Evolutionary conservation across 2,113 vertebrate species (phyloP).

Genomic region (Catharus bicknelli): DNA sequence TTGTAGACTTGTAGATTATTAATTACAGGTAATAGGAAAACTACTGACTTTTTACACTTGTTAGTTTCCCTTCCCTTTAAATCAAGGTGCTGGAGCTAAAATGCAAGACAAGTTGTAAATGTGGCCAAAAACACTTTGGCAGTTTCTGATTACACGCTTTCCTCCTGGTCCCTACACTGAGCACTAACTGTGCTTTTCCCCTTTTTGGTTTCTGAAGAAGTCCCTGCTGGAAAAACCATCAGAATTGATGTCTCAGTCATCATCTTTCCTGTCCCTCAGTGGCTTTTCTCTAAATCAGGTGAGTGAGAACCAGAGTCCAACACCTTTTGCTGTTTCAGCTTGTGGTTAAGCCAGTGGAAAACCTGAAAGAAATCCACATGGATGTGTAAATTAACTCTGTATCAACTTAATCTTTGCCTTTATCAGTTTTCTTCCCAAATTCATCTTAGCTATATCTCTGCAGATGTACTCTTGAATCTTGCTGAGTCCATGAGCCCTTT

Average conservation of each 20-base stretch:
- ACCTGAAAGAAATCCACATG: background rate
- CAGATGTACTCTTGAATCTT: background rate
- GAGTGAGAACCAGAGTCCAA: background rate
- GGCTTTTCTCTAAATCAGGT: slow-evolving; percentile 95
- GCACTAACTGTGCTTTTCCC: background rate
- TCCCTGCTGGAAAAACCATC: slow-evolving; percentile 89
- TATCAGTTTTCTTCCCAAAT: background rate
- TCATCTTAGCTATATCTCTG: background rate
- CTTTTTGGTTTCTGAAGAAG: slow-evolving; percentile 74
- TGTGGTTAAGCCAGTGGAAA: background rate
- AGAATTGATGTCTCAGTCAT: slow-evolving; percentile 85
- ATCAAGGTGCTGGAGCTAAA: background rate
- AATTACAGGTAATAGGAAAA: background rate
- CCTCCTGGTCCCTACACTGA: background rate
- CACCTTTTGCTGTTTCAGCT: background rate
- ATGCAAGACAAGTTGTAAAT: background rate
- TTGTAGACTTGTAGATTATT: background rate
- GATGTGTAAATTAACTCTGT: background rate
- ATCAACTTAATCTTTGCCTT: background rate
- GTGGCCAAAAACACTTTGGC: background rate
- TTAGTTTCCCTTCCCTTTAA: background rate
- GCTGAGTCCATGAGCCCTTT: background rate
- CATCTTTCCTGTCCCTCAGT: slow-evolving; percentile 88
- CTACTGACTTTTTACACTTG: background rate
- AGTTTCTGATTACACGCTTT: background rate